phyloP scores from a whole-genome alignment of 2,113 vertebrate genomes.

The Actenoides lindsayi region DNA sequence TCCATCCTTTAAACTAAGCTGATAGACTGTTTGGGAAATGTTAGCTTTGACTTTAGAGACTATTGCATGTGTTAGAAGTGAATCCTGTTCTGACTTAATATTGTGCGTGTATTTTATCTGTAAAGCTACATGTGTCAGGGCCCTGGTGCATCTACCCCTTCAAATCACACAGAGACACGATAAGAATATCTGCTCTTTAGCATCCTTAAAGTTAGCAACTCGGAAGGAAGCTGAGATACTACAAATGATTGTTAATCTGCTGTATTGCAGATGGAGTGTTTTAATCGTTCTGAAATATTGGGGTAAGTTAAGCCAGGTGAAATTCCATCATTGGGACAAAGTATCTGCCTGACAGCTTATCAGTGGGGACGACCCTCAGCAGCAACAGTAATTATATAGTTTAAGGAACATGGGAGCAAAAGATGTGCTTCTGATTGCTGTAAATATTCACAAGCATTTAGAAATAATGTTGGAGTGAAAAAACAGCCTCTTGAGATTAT shows the following conservation, averaged over 20 bases:
- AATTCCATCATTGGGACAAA: background rate
- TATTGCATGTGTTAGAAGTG: background rate
- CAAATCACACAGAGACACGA: background rate
- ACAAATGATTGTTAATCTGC: background rate
- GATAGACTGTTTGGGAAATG: background rate
- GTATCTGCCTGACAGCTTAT: background rate
- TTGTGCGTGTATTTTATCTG: constrained; percentile 3
- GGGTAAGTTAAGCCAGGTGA: background rate
- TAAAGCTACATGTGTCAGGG: background rate
- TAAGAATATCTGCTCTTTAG: constrained; percentile 19
- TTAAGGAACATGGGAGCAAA: background rate
- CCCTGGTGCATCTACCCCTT: background rate
- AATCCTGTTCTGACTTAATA: constrained; percentile 22
- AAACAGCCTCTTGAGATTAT: background rate
- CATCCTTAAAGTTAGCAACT: constrained; percentile 2
- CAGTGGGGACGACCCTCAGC: background rate
- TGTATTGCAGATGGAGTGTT: background rate
- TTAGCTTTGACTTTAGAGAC: constrained; percentile 41
- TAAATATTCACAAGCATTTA: background rate
- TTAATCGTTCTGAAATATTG: background rate
- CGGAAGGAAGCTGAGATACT: background rate
- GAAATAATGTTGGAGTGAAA: background rate
- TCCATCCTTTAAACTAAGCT: background rate
- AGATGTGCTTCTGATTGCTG: background rate
- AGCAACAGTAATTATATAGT: background rate